A percentile compares a stretch with the other conserved stretches of the same genome.
phyloP scores from a whole-genome alignment of 2,797 vertebrate genomes.

The Takifugu rubripes region DNA sequence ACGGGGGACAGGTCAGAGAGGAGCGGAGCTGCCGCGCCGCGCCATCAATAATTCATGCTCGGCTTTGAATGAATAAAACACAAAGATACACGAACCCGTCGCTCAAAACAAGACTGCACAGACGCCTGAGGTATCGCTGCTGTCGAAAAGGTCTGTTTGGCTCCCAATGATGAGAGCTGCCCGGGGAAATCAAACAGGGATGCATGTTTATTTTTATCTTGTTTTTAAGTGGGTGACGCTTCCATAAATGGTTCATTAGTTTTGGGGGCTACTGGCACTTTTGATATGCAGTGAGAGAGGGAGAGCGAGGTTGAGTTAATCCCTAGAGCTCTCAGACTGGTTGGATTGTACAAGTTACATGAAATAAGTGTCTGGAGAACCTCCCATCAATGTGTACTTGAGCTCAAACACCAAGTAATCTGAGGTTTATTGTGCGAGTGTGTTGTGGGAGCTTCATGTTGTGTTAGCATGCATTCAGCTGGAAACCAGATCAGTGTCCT shows the following conservation, averaged over 20 bases:
- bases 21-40: constrained; percentile 27
- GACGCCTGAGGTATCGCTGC: neutral
- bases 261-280: no score
- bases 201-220: no score
- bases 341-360: no score
- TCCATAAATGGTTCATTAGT: no score
- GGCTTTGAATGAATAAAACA: constrained; percentile 23
- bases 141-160: no score
- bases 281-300: neutral
- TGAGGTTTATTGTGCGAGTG: neutral
- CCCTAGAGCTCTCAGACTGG: no score
- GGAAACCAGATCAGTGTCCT: constrained; percentile 14
- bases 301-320: neutral
- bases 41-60: constrained; percentile 54
- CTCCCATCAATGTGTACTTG: no score
- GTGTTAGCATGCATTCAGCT: constrained; percentile 13
- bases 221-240: no score
- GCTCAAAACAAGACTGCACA: constrained; percentile 14
- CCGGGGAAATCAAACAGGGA: no score
- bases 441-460: neutral
- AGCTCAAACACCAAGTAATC: no score
- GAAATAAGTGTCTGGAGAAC: no score
- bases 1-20: constrained; percentile 18
- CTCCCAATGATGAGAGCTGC: no score
- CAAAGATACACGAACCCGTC: constrained; percentile 8